Evolutionary conservation across 2,888 invertebrate species (phyloP), one percentile per base, ranked within the genome.

Genomic region (Sialis lutaria): DNA sequence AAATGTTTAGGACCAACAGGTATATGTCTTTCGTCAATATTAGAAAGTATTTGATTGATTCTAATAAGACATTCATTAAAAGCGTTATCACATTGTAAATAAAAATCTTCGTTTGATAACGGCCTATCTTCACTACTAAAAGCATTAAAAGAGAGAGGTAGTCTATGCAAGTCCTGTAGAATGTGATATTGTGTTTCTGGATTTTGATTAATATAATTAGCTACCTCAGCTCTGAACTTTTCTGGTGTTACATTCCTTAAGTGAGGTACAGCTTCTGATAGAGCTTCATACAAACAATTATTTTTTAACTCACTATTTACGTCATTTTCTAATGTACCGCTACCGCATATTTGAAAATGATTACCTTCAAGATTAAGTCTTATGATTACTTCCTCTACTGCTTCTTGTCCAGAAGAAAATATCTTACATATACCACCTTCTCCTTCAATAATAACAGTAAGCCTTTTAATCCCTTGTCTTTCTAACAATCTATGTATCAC

Each of bases 251-350:
- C 41, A 8, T 40, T 45, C 6, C 42, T 7, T 39, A 42, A 33
- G 40, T 48, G 40, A 9, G 40, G 46, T 32, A 49, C 10, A 3
- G 41, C 34, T 30, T 33, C 10, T 32, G 33, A 13, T 22, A 50
- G 12, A 5, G 49, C 35, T 13, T 47, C 47, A 10, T 49, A 50
- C 6, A 49, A 10, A 42, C 48, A 50, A 43, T 50, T 34, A 45
- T 45, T 41, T 4, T 45, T 40, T 9, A 9, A n/a, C 6, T 13
- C 7, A 32, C 31, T 13, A 6, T 37, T 33, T 10, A 5, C 31
- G 22, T 39, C 37, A 39, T 42, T 33, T 5, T 44, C 10, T 7
- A 7, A 7, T 34, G 6, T 34, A 34, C 9, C 9, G 9, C 13
- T 13, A 6, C 41, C 41, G 10, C 22, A 9, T 13, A 41, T 41